Evolutionary conservation across 2,113 vertebrate genomes (phyloP).

Genomic region (Cervus canadensis): DNA sequence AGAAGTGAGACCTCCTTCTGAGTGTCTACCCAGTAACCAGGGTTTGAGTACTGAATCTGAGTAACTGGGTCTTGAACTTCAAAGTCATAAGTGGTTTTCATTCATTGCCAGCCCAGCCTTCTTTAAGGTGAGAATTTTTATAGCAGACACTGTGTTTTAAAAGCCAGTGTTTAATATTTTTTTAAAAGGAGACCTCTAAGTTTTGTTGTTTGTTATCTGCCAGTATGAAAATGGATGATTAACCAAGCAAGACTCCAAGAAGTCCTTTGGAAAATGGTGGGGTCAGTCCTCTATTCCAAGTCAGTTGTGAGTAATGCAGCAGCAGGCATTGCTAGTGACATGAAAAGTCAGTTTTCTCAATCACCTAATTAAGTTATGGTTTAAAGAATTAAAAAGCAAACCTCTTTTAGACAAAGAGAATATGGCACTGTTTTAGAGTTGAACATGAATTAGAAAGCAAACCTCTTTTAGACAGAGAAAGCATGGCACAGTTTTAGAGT

Average conservation of each 20-base stretch:
- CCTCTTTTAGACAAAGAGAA: neutral
- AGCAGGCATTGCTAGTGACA: neutral
- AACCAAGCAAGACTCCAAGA: neutral
- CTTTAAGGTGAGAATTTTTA: neutral
- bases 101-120: neutral
- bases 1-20: neutral
- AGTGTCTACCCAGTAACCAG: neutral
- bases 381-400: conserved; percentile 14
- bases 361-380: neutral
- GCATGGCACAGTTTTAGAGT: neutral
- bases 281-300: neutral
- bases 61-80: neutral
- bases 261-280: neutral
- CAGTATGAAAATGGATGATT: neutral
- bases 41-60: neutral
- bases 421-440: neutral
- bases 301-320: neutral
- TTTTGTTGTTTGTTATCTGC: neutral
- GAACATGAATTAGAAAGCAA: neutral
- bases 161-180: neutral
- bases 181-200: neutral
- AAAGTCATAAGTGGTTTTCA: neutral
- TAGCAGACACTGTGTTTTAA: neutral
- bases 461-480: neutral
- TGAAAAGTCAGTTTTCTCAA: neutral